A percentile compares a stretch with the other conserved stretches of the same genome.
Evolutionary conservation across 1,140 invertebrate species (phyloP).

Genomic region (Manduca sexta): DNA sequence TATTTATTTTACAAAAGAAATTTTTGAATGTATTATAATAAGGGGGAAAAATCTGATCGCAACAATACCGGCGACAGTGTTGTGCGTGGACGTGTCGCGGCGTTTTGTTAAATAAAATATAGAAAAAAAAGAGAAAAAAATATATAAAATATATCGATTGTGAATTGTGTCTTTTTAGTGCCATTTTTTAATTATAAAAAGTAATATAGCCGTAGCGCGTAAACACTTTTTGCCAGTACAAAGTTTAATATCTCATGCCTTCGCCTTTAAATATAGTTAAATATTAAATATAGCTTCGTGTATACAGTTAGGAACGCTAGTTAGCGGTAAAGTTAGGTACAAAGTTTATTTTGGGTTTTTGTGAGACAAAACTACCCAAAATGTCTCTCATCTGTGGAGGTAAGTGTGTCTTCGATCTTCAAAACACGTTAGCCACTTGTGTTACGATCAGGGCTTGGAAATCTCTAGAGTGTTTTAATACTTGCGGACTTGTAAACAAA

Average conservation of each 20-base stretch:
- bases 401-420: conserved; percentile 27
- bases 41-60: conserved; percentile 1
- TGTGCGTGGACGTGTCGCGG: conserved; percentile 27
- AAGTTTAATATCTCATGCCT: conserved; percentile 64
- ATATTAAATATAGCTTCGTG: not conserved
- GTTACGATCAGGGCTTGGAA: too few relatives aligned
- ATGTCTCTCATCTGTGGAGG: conserved; percentile 68
- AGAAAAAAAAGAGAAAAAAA: not conserved
- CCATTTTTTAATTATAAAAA: conserved; percentile 53
- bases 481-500: too few relatives aligned
- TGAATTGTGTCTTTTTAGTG: conserved; percentile 68
- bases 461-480: too few relatives aligned
- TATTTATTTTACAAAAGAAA: conserved; percentile 43
- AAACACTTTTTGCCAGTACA: conserved; percentile 56
- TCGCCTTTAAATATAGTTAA: conserved; percentile 50
- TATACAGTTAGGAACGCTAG: conserved; percentile 5
- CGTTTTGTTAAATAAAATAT: conserved; percentile 17
- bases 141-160: conserved; percentile 24
- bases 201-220: conserved; percentile 35
- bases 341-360: conserved; percentile 29
- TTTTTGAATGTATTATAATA: conserved; percentile 7
- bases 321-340: conserved; percentile 10
- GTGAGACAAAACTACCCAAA: conserved; percentile 26
- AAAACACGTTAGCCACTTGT: not conserved
- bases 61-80: conserved; percentile 1